Evolutionary conservation across 2,113 vertebrate species (phyloP), one percentile per base, ranked within the genome.

Genomic region (Capra hircus): DNA sequence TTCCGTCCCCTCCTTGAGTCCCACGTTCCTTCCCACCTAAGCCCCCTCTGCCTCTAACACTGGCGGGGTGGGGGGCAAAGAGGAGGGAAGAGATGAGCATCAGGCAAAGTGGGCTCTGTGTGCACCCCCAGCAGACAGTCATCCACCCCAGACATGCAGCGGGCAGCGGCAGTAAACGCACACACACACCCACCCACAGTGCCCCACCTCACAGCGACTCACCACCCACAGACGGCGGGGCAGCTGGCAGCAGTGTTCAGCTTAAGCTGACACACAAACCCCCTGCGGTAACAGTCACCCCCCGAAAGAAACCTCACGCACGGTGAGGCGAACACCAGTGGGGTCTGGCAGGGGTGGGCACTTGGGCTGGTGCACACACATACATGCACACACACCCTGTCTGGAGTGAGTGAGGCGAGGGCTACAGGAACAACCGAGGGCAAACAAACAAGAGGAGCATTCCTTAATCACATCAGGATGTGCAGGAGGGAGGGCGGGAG

Each of bases 381-480:
- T 53, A 87, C 52, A 36, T 43, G 28, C 43, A 25, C 45, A 53
- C 11, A 48, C 81, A 87, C 55, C 48, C 10, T 82, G 96, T 98
- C 98, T 98, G 98, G 94, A 98, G 98, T 94, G 94, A 98, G 98
- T 95, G 98, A 98, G 99, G 97, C 98, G 97, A 98, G 98, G 98
- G 98, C 98, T 99, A 99, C 98, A 99, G 99, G 98, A 99, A 99
- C 98, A 99, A 99, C 98, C 99, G 98, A 99, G 99, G 99, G 99
- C 99, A 99, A 99, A 99, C 99, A 99, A 99, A 99, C 99, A 99
- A 99, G 99, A 99, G 98, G 4, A 98, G 99, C 99, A 99, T 99
- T 99, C 98, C 99, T 99, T 99, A 99, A 99, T 99, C 99, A 99
- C 99, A 99, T 99, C 99, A 99, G 99, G 99, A 99, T 99, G 99